Percentiles rank a stretch among this genome's conserved stretches.
Evolutionary conservation across 2,888 invertebrate species (phyloP).

Genomic region (Amphipoea oculea): DNA sequence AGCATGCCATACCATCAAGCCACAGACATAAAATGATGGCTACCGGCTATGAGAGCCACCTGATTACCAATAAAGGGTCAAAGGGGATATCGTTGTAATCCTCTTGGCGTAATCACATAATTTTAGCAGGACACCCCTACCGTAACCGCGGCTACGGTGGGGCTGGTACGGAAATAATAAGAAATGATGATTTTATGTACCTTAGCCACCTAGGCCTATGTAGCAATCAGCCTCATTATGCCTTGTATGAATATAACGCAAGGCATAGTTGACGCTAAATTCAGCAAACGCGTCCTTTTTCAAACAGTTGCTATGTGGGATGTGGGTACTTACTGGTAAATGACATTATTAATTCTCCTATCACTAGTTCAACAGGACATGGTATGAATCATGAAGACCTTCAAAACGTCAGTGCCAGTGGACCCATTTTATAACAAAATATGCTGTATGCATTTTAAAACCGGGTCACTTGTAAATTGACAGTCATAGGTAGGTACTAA

Average conservation of each 20-base stretch:
- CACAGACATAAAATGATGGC: background rate
- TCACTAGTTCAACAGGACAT: background rate
- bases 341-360: background rate
- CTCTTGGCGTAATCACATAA: slow-evolving; percentile 24
- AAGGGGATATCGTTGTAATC: slow-evolving; percentile 12
- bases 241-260: background rate
- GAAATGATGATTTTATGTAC: background rate
- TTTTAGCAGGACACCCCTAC: background rate
- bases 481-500: background rate
- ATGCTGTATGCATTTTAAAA: background rate
- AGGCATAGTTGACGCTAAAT: background rate
- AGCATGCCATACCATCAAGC: background rate
- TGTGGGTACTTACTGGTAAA: no score
- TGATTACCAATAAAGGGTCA: slow-evolving; percentile 14
- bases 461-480: background rate
- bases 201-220: background rate
- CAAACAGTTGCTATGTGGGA: background rate
- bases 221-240: background rate
- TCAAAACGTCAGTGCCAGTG: background rate
- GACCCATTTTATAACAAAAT: background rate
- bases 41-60: background rate
- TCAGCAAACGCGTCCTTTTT: background rate
- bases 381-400: background rate
- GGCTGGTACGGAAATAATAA: slow-evolving; percentile 3
- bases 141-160: background rate